Conservation (phyloP, 2,888 invertebrate genomes). For the Rugalucina vietnamica region DNA sequence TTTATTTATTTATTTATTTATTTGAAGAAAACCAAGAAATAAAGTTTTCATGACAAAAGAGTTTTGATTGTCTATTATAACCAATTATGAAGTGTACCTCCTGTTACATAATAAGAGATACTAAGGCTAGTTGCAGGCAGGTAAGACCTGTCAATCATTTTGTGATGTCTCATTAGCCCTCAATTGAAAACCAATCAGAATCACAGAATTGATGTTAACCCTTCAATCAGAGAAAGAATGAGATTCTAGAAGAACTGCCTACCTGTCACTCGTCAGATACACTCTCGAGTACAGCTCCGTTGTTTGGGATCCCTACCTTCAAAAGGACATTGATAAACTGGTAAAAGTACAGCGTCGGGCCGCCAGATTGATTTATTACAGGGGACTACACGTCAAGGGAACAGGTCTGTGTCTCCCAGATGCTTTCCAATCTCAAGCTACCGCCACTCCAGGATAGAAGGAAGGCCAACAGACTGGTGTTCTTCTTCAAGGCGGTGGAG, state of each 20-base stretch:
- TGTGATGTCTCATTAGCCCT: too few relatives aligned
- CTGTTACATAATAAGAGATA: too few relatives aligned
- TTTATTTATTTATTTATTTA: too few relatives aligned
- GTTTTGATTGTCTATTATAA: too few relatives aligned
- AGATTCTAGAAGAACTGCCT: too few relatives aligned
- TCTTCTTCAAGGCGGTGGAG: not conserved
- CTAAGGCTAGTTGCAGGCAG: too few relatives aligned
- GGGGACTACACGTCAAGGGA: slow-evolving; percentile 7
- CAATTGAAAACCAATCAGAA: too few relatives aligned
- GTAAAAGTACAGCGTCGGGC: slow-evolving; percentile 17
- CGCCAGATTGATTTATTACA: slow-evolving; percentile 18
- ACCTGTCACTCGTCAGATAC: not conserved
- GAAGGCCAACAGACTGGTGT: not conserved
- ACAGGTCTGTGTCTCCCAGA: not conserved
- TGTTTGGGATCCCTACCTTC: slow-evolving; percentile 24
- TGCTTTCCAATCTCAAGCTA: not conserved
- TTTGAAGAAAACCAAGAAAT: too few relatives aligned
- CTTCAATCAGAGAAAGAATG: not conserved
- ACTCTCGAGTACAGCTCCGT: slow-evolving; percentile 2
- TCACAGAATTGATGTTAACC: too few relatives aligned
- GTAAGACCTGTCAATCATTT: too few relatives aligned
- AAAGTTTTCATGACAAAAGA: too few relatives aligned
- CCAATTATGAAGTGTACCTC: too few relatives aligned
- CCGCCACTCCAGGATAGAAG: not conserved
- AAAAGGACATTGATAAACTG: slow-evolving; percentile 18